Conservation (phyloP, 23 tunicate genomes). For the Styela plicata region DNA sequence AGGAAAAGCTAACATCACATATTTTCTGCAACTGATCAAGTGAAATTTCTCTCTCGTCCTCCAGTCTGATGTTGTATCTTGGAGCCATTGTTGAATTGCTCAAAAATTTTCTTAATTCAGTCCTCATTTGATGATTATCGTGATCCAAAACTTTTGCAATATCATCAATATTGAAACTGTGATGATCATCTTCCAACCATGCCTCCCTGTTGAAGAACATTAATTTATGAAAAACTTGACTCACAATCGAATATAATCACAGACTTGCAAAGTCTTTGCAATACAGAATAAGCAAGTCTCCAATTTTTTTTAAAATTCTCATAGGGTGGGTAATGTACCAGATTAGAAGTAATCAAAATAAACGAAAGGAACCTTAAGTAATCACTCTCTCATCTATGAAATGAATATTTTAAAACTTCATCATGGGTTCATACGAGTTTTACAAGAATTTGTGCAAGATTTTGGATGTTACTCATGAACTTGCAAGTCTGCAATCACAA, state of each 20-base stretch:
- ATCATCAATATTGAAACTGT: slow-evolving; percentile 39
- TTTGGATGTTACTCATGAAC: too few relatives aligned
- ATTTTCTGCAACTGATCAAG: slow-evolving; percentile 72
- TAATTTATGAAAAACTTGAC: too few relatives aligned
- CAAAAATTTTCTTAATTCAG: slow-evolving; percentile 70
- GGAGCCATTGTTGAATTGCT: slow-evolving; percentile 79
- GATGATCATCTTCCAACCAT: slow-evolving; percentile 9
- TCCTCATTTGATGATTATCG: slow-evolving; percentile 96
- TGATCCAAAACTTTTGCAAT: slow-evolving; percentile 84
- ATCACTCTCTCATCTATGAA: too few relatives aligned
- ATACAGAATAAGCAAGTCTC: neutral
- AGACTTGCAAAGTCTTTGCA: neutral
- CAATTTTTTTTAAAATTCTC: neutral
- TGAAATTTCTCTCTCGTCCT: slow-evolving; percentile 91
- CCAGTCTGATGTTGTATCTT: slow-evolving; percentile 76
- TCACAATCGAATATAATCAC: too few relatives aligned
- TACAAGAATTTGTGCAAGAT: too few relatives aligned
- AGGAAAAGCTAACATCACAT: slow-evolving; percentile 86
- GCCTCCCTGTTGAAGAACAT: slow-evolving; percentile 13
- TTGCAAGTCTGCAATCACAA: too few relatives aligned
- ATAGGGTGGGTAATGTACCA: too few relatives aligned
- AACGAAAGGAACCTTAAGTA: neutral
- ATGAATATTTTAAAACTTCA: too few relatives aligned
- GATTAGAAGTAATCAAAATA: too few relatives aligned
- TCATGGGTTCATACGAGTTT: too few relatives aligned